Evolutionary conservation across 2,888 invertebrate species (phyloP).

Genomic region (Mesorhabditis sp.): DNA sequence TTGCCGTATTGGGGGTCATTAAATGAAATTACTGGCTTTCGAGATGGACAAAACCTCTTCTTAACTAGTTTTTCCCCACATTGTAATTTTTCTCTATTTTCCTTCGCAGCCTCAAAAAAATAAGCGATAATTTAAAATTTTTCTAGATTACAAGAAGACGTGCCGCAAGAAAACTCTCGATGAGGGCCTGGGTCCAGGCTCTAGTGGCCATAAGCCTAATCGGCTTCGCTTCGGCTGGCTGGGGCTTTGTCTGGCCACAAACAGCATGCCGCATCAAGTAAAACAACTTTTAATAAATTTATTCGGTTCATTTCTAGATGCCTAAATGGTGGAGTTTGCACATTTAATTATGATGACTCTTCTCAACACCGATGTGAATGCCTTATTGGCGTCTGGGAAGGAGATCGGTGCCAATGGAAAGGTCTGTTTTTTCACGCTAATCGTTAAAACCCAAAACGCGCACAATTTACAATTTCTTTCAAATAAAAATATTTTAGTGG

Average conservation of each 20-base stretch:
- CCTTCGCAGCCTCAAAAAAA: neutral
- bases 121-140: neutral
- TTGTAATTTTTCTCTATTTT: no score
- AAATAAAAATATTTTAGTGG: neutral
- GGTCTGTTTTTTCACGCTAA: constrained; percentile 6
- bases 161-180: neutral
- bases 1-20: no score
- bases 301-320: constrained; percentile 14
- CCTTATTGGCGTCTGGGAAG: constrained; percentile 45
- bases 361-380: constrained; percentile 46
- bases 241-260: constrained; percentile 5
- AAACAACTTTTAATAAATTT: neutral
- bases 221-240: neutral
- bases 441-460: neutral
- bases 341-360: constrained; percentile 27
- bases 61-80: no score
- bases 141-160: neutral
- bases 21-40: no score
- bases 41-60: no score
- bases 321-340: constrained; percentile 42
- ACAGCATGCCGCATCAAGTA: neutral
- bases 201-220: neutral
- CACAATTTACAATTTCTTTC: neutral
- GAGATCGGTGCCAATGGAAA: constrained; percentile 37
- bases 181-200: neutral